Evolutionary conservation across 2,888 invertebrate genomes (phyloP), one percentile per base, ranked within the genome.

Genomic region (Fissipunctia ypsillon): DNA sequence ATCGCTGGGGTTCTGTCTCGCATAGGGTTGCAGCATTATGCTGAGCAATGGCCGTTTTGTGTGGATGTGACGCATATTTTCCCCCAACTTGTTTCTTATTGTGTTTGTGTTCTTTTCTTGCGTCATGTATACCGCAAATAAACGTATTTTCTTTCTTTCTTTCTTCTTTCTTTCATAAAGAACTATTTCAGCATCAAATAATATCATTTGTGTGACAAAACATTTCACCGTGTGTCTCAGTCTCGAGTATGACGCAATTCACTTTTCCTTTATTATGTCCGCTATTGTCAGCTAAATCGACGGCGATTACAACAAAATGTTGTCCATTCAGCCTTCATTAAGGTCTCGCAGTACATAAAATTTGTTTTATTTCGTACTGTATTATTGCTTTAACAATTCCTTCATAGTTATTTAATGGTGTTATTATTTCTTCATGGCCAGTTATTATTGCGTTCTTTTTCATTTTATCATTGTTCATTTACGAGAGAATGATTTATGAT

Each of bases 251-350:
- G 81, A 83, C 83, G 81, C 83, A 86, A 87, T 88, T 89, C 85
- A 84, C 84, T 78, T 88, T 88, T 83, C 88, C 85, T 88, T 91
- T 87, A 90, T 90, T 89, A 85, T 84, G 86, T 87, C 84, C 83
- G 76, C 87, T 78, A 86, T 90, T 92, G 88, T 90, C 77, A 81
- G 84, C 76, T 66, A 81, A 88, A 91, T 88, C 84, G 88, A 86
- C 85, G 83, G 73, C 89, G 87, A 91, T 91, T 90, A 90, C 87
- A 86, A 85, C 83, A 87, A 88, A 88, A 88, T 88, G 90, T 84
- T 80, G 86, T 85, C 87, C 83, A 80, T 79, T 84, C 67, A 81
- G 64, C 74, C 69, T 84, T 86, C 84, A 86, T 89, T 87, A 88
- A 77, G 78, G 78, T 73, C 70, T 80, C 67, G 59, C 74, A 77